Conservation (phyloP, 2,797 vertebrate species). For the Ciconia nigra region DNA sequence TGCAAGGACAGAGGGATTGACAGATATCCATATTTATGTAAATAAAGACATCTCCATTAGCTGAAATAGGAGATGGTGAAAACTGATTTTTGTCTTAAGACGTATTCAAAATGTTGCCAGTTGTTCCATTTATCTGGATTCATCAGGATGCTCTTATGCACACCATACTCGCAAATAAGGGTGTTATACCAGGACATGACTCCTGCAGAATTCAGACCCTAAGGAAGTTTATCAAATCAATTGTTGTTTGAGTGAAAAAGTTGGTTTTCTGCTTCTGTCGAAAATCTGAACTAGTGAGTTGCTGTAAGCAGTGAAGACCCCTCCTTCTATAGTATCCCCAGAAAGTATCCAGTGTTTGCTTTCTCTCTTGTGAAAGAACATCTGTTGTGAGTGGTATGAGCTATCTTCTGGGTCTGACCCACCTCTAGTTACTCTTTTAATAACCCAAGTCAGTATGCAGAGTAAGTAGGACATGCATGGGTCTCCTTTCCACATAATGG, state of each 20-base stretch:
- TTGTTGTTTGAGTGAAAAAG: not conserved
- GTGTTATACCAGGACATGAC: not conserved
- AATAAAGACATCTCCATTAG: not conserved
- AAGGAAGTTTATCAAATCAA: not conserved
- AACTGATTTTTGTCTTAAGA: not conserved
- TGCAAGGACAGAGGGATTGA: not conserved
- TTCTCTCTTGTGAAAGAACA: not conserved
- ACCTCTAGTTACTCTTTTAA: constrained; percentile 26
- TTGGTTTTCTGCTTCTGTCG: not conserved
- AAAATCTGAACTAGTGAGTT: not conserved
- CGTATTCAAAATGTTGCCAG: not conserved
- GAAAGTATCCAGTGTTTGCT: not conserved
- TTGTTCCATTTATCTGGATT: not conserved
- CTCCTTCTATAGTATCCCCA: not conserved
- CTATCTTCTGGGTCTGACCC: not conserved
- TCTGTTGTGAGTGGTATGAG: not conserved
- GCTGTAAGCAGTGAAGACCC: not conserved
- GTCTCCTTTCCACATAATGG: constrained; percentile 40
- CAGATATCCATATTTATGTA: not conserved
- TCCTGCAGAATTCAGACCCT: not conserved
- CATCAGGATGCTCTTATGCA: not conserved
- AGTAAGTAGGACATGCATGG: constrained; percentile 24
- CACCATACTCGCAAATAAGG: not conserved
- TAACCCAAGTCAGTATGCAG: not conserved
- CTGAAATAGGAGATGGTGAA: not conserved